phyloP scores from a whole-genome alignment of 2,797 vertebrate genomes.

The Perodicticus potto region DNA sequence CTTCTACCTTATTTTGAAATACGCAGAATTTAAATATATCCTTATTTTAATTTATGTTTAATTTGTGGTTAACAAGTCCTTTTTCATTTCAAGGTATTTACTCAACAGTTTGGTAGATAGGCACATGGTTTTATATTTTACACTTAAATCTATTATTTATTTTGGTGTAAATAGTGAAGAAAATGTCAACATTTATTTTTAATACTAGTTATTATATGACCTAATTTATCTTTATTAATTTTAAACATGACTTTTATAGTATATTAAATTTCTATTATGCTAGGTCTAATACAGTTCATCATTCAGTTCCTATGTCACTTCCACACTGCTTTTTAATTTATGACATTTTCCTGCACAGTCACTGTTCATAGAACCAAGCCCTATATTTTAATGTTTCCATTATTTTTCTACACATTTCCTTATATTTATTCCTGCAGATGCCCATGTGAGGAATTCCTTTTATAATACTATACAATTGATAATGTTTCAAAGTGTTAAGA shows the following conservation, averaged over 20 bases:
- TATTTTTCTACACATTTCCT: background rate
- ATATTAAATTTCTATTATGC: background rate
- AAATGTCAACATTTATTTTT: background rate
- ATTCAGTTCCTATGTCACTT: background rate
- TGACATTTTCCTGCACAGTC: background rate
- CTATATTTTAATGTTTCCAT: background rate
- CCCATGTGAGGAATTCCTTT: background rate
- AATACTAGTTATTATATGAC: background rate
- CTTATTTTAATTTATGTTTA: background rate
- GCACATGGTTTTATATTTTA: background rate
- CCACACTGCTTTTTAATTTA: background rate
- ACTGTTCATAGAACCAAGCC: background rate
- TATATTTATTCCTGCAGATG: background rate
- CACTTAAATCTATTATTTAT: conserved; percentile 12
- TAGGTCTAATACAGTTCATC: background rate
- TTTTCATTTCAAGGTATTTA: background rate
- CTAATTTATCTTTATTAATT: background rate
- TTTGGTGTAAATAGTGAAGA: conserved; percentile 12
- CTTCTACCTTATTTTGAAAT: background rate
- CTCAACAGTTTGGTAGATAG: background rate
- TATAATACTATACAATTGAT: background rate
- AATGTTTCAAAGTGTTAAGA: background rate
- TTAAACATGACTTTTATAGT: background rate
- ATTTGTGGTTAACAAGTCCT: background rate
- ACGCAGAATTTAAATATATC: background rate